Conservation (phyloP, 2,888 invertebrate species). For the Cryptus viduatorius region DNA sequence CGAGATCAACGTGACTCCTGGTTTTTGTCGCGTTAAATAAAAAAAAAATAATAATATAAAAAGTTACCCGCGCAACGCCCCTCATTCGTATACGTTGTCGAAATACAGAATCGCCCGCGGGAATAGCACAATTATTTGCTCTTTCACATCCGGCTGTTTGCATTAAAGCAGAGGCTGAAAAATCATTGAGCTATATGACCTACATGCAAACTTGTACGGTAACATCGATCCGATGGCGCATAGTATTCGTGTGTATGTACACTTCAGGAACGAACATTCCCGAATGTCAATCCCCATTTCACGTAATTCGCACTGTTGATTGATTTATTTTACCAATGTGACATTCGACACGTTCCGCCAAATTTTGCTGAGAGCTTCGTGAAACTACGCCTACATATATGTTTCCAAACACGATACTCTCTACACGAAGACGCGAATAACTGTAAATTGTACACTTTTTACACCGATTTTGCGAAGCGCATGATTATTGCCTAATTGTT, state of each 20-base stretch:
- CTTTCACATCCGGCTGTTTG: slow-evolving; percentile 9
- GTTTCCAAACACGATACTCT: not conserved
- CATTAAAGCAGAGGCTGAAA: slow-evolving; percentile 43
- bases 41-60: slow-evolving; percentile 4
- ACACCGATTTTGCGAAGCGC: not conserved
- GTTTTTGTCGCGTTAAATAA: not conserved
- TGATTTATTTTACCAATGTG: slow-evolving; percentile 34
- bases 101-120: not conserved
- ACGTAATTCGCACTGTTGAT: slow-evolving; percentile 24
- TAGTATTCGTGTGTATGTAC: not conserved
- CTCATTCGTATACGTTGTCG: not conserved
- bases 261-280: not conserved
- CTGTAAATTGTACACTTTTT: no score
- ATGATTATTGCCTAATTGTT: not conserved
- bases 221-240: not conserved
- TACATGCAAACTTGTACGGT: not conserved
- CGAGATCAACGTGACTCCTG: not conserved
- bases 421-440: no score
- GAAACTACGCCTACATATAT: not conserved
- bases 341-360: not conserved
- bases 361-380: slow-evolving; percentile 12
- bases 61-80: not conserved
- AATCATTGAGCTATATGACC: slow-evolving; percentile 27
- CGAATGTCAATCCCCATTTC: slow-evolving; percentile 15
- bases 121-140: slow-evolving; percentile 46